Base-by-base conservation (phyloP, 2,113 vertebrate species). In the Catharus minimus region DNA sequence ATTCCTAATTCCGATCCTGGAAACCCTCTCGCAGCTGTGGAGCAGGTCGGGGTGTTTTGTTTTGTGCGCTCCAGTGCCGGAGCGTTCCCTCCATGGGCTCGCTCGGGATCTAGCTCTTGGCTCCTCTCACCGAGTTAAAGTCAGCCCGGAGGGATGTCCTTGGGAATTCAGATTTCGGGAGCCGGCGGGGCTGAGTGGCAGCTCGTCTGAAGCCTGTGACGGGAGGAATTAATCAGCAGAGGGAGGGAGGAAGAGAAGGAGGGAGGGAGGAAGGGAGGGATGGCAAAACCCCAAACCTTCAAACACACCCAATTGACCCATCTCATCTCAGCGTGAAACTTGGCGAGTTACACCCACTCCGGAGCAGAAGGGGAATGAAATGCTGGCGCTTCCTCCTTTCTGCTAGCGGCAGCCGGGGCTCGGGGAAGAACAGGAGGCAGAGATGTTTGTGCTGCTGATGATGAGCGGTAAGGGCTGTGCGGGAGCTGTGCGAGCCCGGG, bases 291-390 rank as follows among this genome's bases (percentile, higher is more conserved):
- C 55, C 93, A 94, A 93, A 91, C 88, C 83, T 95, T 92, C 82
- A 88, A 92, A 91, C 97, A 97, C 97, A 95, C 97, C 97, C 97
- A 69, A 72, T 86, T 79, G 97, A 97, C 97, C 97, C 96, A 89
- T 97, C 95, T 97, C 96, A 64, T 96, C 90, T 62, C 75, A 66
- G 95, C 94, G 61, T 86, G 96, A 95, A 97, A 95, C 97, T 96
- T 96, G 41, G n/a, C 84, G 3, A 96, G 97, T 95, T 95, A 94
- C 97, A 96, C 97, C 97, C 97, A 96, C 97, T 96, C 68, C 50
- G 93, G 57, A 92, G 95, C 95, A 69, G 96, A 44, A 88, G 95
- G 61, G 53, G 74, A 94, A 94, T 95, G 96, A 94, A 92, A 94
- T 64, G 41, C 95, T 41, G 92, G 90, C 5, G 91, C 95, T 97